Evolutionary conservation across 2,113 vertebrate genomes (phyloP).

Genomic region (Casuarius casuarius): DNA sequence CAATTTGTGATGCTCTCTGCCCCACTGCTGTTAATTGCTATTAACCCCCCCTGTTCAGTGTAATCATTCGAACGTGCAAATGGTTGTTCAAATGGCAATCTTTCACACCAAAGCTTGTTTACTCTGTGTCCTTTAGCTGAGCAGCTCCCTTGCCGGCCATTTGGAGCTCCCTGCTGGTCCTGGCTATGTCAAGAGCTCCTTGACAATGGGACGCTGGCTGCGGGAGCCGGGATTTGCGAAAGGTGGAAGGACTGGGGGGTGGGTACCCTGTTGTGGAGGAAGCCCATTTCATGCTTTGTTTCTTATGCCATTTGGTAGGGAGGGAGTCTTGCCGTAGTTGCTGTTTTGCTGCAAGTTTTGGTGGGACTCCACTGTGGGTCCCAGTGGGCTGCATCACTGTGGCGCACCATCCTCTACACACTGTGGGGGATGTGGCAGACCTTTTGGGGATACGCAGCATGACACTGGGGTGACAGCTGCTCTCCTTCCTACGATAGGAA

Average conservation of each 20-base stretch:
- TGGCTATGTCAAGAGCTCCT: background rate
- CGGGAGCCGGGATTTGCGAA: background rate
- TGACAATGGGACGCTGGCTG: background rate
- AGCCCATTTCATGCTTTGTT: background rate
- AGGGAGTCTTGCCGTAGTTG: background rate
- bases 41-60: background rate
- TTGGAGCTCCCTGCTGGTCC: background rate
- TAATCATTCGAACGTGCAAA: background rate
- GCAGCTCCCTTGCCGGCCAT: conserved; percentile 6
- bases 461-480: background rate
- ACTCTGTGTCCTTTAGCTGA: background rate
- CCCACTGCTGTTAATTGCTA: background rate
- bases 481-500: background rate
- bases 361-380: fast-evolving
- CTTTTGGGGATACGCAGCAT: background rate
- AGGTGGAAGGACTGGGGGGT: background rate
- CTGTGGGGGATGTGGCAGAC: fast-evolving
- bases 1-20: background rate
- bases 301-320: background rate
- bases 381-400: fast-evolving
- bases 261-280: background rate
- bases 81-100: background rate
- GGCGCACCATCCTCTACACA: fast-evolving
- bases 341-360: background rate
- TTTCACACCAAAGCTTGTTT: background rate